A percentile compares a stretch with the other conserved stretches of the same genome.
phyloP scores from a whole-genome alignment of 2,888 invertebrate species.

The Limnephilus marmoratus region DNA sequence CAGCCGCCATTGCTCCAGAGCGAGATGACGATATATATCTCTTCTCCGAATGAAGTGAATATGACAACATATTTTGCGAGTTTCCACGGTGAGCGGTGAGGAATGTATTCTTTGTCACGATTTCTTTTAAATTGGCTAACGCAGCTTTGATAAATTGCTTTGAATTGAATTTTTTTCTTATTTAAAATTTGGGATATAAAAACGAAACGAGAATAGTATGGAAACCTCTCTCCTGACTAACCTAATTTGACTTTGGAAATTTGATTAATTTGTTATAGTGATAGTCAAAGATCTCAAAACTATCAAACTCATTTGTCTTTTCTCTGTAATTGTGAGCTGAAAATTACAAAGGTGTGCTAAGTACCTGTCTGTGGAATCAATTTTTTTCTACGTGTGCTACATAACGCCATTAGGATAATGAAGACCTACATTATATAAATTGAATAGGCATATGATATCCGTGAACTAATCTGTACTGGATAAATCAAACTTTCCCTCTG shows the following conservation, averaged over 20 bases:
- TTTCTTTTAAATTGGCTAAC: not conserved
- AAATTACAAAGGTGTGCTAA: no score
- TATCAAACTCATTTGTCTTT: no score
- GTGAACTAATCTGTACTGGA: not conserved
- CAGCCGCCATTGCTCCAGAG: not conserved
- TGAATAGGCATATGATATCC: not conserved
- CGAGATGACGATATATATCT: not conserved
- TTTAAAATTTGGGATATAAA: not conserved
- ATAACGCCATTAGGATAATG: not conserved
- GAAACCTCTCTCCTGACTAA: not conserved
- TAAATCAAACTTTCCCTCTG: not conserved
- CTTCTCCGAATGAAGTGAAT: not conserved
- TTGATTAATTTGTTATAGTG: not conserved
- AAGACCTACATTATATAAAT: not conserved
- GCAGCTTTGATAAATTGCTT: not conserved
- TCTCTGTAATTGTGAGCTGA: no score
- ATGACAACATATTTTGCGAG: constrained; percentile 5
- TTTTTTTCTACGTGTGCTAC: not conserved
- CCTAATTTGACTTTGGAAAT: not conserved
- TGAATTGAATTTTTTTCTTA: not conserved
- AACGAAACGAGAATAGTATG: not conserved
- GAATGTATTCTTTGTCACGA: not conserved
- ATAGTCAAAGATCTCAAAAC: no score
- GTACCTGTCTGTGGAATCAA: not conserved
- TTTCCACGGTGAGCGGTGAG: not conserved